These are phyloP conservation scores for Rhadina sibilatrix DNA, from an alignment of 2,113 vertebrate genomes.

Conservation along the genomic window DNA sequence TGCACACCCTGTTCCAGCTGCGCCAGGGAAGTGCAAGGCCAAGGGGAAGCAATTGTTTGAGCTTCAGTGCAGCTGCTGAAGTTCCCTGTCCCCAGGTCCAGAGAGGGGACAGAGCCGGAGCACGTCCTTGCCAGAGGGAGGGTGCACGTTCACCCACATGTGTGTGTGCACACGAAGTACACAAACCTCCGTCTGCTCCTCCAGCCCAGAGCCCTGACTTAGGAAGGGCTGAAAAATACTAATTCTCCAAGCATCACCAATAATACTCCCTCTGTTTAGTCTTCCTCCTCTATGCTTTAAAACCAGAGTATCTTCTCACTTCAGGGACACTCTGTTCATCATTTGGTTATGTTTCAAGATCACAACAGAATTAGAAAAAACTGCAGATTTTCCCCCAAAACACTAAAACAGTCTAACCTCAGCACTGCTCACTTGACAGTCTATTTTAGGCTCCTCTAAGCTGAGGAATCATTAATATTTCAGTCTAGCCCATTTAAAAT, in stretches of 20 bases:
- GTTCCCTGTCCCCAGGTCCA: background rate
- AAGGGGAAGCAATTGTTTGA: background rate
- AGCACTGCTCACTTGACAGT: background rate
- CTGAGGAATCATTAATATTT: slow-evolving; percentile 14
- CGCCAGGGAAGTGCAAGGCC: background rate
- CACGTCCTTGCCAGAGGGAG: background rate
- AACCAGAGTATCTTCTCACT: background rate
- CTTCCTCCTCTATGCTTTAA: background rate
- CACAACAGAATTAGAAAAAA: background rate
- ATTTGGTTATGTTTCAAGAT: background rate
- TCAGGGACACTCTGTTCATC: background rate
- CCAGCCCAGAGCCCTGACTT: rapidly evolving
- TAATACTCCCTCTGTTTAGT: background rate
- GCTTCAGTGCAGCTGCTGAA: background rate
- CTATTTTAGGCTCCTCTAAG: background rate
- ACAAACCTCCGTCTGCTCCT: background rate
- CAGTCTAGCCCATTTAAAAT: slow-evolving; percentile 1
- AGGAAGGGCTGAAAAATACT: background rate
- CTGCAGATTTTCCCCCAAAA: background rate
- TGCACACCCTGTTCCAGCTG: background rate
- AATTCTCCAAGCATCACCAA: background rate
- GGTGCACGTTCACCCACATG: rapidly evolving
- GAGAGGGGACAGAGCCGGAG: background rate
- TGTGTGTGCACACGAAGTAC: rapidly evolving
- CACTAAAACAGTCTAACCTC: background rate